Evolutionary conservation across 2,888 invertebrate genomes (phyloP).

Genomic region (Phlogophora meticulosa): DNA sequence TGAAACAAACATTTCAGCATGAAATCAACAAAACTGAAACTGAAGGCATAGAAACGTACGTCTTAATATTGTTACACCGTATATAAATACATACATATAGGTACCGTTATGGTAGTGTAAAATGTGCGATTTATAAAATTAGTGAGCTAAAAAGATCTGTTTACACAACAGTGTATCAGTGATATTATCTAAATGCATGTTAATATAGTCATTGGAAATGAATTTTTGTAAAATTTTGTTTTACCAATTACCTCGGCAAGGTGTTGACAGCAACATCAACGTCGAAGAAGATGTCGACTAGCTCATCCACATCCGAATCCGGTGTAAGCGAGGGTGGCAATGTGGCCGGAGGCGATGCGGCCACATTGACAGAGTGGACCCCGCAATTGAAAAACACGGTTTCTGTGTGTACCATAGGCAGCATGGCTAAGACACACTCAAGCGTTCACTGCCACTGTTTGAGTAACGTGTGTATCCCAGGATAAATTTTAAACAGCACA

Average conservation of each 20-base stretch:
- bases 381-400: slow-evolving; percentile 85
- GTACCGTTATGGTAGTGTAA: slow-evolving; percentile 36
- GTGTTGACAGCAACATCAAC: slow-evolving; percentile 87
- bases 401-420: slow-evolving; percentile 89
- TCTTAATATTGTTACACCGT: slow-evolving; percentile 36
- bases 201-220: slow-evolving; percentile 5
- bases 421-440: slow-evolving; percentile 85
- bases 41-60: slow-evolving; percentile 20
- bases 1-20: slow-evolving; percentile 44
- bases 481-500: slow-evolving; percentile 83
- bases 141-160: slow-evolving; percentile 24
- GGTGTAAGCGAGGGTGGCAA: slow-evolving; percentile 88
- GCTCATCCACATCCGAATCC: slow-evolving; percentile 87
- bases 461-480: slow-evolving; percentile 77
- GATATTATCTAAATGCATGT: slow-evolving; percentile 28
- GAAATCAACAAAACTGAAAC: slow-evolving; percentile 44
- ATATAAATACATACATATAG: slow-evolving; percentile 24
- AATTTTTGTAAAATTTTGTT: slow-evolving; percentile 25
- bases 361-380: slow-evolving; percentile 82
- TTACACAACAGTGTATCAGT: slow-evolving; percentile 39
- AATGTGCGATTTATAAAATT: slow-evolving; percentile 28
- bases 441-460: slow-evolving; percentile 79
- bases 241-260: slow-evolving; percentile 82
- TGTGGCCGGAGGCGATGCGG: slow-evolving; percentile 83
- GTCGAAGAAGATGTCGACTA: slow-evolving; percentile 89